These are phyloP conservation scores for Orientallactaga bullata DNA, from an alignment of 2,113 vertebrate genomes.

Conservation along the genomic window DNA sequence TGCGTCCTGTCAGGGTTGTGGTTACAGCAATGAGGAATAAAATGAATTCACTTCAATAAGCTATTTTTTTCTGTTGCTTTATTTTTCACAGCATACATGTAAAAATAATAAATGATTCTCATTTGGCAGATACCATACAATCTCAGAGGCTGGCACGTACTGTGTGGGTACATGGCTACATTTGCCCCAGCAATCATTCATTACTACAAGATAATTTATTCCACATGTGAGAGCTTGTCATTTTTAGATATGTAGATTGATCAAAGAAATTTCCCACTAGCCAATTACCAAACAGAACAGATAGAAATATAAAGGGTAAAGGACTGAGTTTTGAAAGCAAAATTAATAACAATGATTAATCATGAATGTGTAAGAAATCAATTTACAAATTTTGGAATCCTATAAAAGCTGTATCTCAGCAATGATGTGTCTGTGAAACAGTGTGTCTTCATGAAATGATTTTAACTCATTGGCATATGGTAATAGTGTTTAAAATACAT, in stretches of 20 bases:
- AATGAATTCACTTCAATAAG: neutral
- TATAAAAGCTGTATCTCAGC: neutral
- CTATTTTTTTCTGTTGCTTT: neutral
- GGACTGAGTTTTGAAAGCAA: neutral
- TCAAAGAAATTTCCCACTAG: neutral
- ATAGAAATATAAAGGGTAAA: neutral
- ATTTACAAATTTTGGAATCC: neutral
- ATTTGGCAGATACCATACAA: neutral
- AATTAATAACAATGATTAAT: neutral
- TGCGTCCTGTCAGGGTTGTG: too few relatives aligned
- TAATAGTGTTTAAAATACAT: neutral
- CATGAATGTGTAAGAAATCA: neutral
- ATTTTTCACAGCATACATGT: conserved; percentile 1
- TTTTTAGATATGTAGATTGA: neutral
- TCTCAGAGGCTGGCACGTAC: neutral
- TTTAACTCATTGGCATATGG: neutral
- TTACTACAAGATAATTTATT: neutral
- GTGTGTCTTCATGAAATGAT: neutral
- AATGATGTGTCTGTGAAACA: neutral
- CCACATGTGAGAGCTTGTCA: neutral
- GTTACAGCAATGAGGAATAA: too few relatives aligned
- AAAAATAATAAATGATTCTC: neutral
- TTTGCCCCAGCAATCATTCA: neutral
- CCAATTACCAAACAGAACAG: neutral
- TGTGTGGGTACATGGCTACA: neutral